Conservation (phyloP, 2,113 vertebrate genomes). For the Prochilodus magdalenae region DNA sequence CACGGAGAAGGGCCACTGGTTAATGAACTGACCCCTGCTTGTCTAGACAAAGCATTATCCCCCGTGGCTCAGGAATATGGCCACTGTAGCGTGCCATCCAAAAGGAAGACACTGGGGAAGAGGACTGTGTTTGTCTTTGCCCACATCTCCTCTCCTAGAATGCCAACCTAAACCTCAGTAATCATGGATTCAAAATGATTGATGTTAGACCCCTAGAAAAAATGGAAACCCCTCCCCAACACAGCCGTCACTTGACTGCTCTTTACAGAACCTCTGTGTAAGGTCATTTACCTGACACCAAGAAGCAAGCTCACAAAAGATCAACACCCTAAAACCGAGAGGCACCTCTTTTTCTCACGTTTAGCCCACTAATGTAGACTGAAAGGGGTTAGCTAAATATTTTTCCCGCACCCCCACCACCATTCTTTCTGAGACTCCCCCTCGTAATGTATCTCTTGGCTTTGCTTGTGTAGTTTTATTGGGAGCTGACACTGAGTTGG, state of each 20-base stretch:
- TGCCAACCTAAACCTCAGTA: neutral
- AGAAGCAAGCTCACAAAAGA: neutral
- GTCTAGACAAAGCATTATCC: slow-evolving; percentile 76
- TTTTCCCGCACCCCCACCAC: neutral
- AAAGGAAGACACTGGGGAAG: slow-evolving; percentile 12
- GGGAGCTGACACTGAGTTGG: neutral
- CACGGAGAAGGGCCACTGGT: slow-evolving; percentile 54
- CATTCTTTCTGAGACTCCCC: no score
- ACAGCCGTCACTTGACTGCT: neutral
- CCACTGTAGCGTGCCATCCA: slow-evolving; percentile 29
- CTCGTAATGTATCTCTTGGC: neutral
- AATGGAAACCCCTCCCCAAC: neutral
- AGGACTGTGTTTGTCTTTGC: slow-evolving; percentile 10
- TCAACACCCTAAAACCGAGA: neutral
- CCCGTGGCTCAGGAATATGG: slow-evolving; percentile 49
- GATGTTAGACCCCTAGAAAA: neutral
- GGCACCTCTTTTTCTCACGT: neutral
- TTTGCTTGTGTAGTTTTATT: neutral
- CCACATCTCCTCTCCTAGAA: slow-evolving; percentile 12
- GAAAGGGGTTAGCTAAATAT: neutral
- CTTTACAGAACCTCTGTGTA: neutral
- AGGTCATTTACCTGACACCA: neutral
- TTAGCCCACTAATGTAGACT: neutral
- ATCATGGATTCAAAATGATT: neutral
- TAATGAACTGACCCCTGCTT: slow-evolving; percentile 70